Evolutionary conservation across 1,140 invertebrate species (phyloP).

Genomic region (Marisa cornuarietis): DNA sequence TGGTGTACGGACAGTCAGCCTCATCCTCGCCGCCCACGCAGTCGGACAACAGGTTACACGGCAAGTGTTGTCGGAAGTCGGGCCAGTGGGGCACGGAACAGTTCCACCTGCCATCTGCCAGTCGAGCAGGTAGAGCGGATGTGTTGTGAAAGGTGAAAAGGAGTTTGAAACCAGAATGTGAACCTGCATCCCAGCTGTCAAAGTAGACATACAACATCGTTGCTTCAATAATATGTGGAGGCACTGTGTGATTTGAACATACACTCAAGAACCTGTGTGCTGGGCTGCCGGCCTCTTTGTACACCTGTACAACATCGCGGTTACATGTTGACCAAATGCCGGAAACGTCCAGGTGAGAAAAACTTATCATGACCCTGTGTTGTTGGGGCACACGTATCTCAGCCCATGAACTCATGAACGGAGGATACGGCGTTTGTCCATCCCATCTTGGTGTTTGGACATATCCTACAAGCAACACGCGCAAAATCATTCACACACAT

Average conservation of each 20-base stretch:
- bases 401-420: not conserved
- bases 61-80: constrained; percentile 7
- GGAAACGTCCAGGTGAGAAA: not conserved
- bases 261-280: not conserved
- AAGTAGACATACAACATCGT: not conserved
- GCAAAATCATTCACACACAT: no score
- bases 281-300: not conserved
- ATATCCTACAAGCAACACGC: no score
- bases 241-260: not conserved
- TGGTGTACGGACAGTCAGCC: constrained; percentile 13
- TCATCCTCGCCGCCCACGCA: constrained; percentile 8
- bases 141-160: not conserved
- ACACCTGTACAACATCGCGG: not conserved
- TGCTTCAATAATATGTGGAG: not conserved
- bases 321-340: not conserved
- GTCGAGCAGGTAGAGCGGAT: not conserved
- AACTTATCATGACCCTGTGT: constrained; percentile 8
- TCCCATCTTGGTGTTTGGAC: not conserved
- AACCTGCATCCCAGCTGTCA: no score
- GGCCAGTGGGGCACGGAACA: constrained; percentile 14
- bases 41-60: constrained; percentile 1
- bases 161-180: not conserved
- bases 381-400: not conserved
- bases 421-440: not conserved
- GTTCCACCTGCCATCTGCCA: not conserved